Evolutionary conservation across 2,113 vertebrate species (phyloP).

Genomic region (Crotalus helleri): DNA sequence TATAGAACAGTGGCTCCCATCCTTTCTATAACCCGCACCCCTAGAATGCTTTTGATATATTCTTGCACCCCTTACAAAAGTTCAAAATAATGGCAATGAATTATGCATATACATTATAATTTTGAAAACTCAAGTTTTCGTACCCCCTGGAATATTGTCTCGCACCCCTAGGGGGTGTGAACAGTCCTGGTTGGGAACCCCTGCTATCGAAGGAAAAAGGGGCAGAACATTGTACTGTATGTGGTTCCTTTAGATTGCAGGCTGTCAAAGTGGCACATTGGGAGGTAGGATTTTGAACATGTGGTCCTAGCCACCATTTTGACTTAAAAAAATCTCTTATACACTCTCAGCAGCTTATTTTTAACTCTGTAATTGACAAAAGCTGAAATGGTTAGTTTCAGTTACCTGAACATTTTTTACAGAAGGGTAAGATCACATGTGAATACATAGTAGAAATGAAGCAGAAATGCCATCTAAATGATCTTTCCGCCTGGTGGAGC

Average conservation of each 20-base stretch:
- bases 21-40: no score
- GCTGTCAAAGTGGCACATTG: not conserved
- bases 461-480: not conserved
- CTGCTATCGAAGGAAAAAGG: no score
- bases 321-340: not conserved
- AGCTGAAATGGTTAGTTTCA: not conserved
- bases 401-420: conserved; percentile 3
- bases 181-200: no score
- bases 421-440: not conserved
- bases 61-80: no score
- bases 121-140: no score
- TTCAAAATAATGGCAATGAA: no score
- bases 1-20: no score
- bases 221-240: not conserved
- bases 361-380: not conserved
- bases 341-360: not conserved
- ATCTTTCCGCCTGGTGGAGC: not conserved
- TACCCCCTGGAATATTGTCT: no score
- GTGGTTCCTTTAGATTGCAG: not conserved
- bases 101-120: no score
- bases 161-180: no score
- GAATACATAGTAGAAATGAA: conserved; percentile 22
- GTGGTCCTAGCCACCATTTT: not conserved
- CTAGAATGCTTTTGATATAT: no score
- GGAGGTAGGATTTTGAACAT: not conserved